Evolutionary conservation across 2,797 vertebrate genomes (phyloP), one percentile per base, ranked within the genome.

Genomic region (Leptodactylus fallax): DNA sequence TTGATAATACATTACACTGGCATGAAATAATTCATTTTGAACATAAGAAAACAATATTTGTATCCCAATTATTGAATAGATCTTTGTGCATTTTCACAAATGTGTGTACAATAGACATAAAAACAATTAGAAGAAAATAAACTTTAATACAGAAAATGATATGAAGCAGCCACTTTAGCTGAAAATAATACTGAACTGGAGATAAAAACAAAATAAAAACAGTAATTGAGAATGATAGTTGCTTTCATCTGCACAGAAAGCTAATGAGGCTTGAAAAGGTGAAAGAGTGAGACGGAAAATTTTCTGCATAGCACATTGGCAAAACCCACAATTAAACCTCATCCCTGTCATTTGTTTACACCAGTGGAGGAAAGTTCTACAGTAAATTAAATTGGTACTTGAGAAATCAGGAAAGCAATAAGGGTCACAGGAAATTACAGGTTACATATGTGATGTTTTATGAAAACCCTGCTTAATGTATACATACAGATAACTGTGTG

Each of bases 141-240:
- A 14, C 45, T 71, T 1, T 11, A 47, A 47, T 0, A 17, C n/a
- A 69, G 47, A 61, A 25, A 27, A 53, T 63, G 2, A 53, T 10
- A 27, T 53, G 11, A 84, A 74, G 55, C 17, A 36, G 81, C 19
- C 0, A 14, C 11, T 58, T 36, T 45, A 72, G 27, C 53, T 58
- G 25, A 74, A 84, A 74, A 74, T 83, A 83, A 72, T 60, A 84
- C 53, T 74, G 74, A 84, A 47, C 53, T 83, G 27, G 53, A n/a
- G 69, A 74, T 84, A 84, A 84, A 67, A 83, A 56, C 65, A 58
- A 72, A 58, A 72, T 83, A 83, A 71, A 80, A 83, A 69, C 53
- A 47, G 53, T 65, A 58, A 84, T 60, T 47, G 67, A 72, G 27
- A 47, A 53, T 61, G 58, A 74, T 74, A 21, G 67, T 72, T 74